phyloP scores from a whole-genome alignment of 2,797 vertebrate species.

The Lepus oiostolus region DNA sequence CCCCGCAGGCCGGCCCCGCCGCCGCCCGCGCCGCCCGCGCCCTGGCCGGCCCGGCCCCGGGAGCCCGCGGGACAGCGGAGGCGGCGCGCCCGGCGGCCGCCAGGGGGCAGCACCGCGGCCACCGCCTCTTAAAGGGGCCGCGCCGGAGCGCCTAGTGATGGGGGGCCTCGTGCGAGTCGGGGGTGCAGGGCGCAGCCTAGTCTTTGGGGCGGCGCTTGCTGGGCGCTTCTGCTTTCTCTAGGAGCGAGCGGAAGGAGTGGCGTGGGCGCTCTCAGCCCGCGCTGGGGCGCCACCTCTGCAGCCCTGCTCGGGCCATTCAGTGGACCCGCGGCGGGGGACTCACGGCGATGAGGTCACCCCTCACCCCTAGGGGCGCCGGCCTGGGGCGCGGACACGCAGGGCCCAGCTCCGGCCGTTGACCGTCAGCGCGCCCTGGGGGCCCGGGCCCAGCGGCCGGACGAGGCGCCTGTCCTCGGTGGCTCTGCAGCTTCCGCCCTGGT shows the following conservation, averaged over 20 bases:
- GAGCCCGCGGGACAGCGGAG: background rate
- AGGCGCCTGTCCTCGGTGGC: no score
- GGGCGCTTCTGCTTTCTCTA: background rate
- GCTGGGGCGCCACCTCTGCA: background rate
- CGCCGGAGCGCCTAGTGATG: background rate
- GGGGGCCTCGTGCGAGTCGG: background rate
- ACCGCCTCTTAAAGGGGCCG: conserved; percentile 81
- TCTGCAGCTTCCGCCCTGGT: background rate
- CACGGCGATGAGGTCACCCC: background rate
- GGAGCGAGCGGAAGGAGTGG: background rate
- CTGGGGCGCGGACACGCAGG: background rate
- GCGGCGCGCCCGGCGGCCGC: conserved; percentile 51
- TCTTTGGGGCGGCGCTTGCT: background rate
- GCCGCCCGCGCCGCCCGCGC: conserved; percentile 73
- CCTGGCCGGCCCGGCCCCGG: conserved; percentile 41
- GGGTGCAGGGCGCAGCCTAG: background rate
- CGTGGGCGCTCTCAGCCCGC: background rate
- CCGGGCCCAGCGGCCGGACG: no score
- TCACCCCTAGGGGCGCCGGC: background rate
- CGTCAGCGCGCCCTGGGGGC: background rate
- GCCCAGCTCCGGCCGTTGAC: background rate
- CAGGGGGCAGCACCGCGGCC: conserved; percentile 74
- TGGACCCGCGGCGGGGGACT: background rate
- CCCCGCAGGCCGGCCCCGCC: conserved; percentile 60
- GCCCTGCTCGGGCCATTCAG: background rate